Evolutionary conservation across 2,113 vertebrate species (phyloP), one percentile per base, ranked within the genome.

Genomic region (Psammodynastes pulverulentus): DNA sequence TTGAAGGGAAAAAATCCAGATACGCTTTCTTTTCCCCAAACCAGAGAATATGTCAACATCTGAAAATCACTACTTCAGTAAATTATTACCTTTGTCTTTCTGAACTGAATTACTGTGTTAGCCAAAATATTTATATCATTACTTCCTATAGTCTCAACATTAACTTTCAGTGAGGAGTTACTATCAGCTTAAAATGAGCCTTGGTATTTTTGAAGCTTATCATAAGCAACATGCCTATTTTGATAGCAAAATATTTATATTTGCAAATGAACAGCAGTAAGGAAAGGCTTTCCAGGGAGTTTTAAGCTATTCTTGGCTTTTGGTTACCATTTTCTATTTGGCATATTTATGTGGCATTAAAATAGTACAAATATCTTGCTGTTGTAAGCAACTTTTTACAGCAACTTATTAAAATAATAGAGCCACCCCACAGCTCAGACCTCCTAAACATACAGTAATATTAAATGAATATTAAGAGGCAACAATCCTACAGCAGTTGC

Each of bases 21-120:
- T 94, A 45, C 2, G 2, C 58, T 26, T 93, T 90, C 58, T 8
- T 58, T 91, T 29, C 23, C 23, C 87, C 87, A 46, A 88, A 91
- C 89, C 93, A 46, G 93, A 94, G 94, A 84, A 91, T 89, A 23
- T 62, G 91, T 95, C 87, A 90, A 29, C 45, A 84, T 93, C 91
- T 92, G 88, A 93, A 94, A 94, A 93, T 89, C 12, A 49, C 94
- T 95, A 94, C 58, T 51, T 91, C 48, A 26, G 52, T 93, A 93
- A 93, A 92, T 90, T 0, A 87, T 93, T 94, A 85, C 23, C 58
- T 92, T 51, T 96, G 92, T 92, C 94, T 93, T 93, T 93, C 23
- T 94, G 48, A 62, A 87, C 67, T 93, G 92, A 89, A 62, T 90
- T 94, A 56, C 85, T 89, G 26, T 84, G 45, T 94, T 91, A 92